These are phyloP conservation scores for Leptocoma aspasia DNA, from an alignment of 2,113 vertebrate species.

Conservation along the genomic window DNA sequence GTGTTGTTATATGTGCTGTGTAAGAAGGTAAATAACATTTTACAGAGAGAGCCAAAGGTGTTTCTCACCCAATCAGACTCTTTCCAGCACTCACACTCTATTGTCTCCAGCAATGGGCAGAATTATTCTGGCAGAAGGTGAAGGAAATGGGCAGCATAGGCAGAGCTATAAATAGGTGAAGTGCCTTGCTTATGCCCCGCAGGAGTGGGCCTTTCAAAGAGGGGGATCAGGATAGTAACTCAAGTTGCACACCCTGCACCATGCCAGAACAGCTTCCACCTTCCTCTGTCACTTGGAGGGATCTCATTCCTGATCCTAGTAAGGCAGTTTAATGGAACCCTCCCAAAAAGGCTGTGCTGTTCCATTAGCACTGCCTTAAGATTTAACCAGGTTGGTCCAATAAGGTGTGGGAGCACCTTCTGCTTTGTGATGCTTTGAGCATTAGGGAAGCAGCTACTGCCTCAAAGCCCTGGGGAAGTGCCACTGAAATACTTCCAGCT, in stretches of 20 bases:
- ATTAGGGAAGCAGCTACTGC: background rate
- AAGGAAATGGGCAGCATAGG: background rate
- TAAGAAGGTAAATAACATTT: conserved; percentile 44
- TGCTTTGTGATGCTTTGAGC: background rate
- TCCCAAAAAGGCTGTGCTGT: background rate
- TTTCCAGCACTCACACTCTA: background rate
- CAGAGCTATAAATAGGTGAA: background rate
- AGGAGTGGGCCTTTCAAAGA: background rate
- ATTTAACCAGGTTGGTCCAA: background rate
- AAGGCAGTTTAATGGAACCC: background rate
- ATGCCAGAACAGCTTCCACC: background rate
- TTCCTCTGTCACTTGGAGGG: background rate
- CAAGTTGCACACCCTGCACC: background rate
- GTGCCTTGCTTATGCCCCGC: background rate
- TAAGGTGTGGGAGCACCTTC: background rate
- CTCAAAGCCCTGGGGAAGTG: background rate
- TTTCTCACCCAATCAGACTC: background rate
- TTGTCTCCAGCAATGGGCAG: background rate
- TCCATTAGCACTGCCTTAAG: background rate
- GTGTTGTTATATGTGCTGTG: conserved; percentile 33
- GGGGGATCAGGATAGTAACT: background rate
- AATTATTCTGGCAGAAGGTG: background rate
- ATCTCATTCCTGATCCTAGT: background rate
- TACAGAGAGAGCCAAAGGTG: background rate
- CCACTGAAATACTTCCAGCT: background rate